Evolutionary conservation across 2,113 vertebrate genomes (phyloP).

Genomic region (Protobothrops flavoviridis): DNA sequence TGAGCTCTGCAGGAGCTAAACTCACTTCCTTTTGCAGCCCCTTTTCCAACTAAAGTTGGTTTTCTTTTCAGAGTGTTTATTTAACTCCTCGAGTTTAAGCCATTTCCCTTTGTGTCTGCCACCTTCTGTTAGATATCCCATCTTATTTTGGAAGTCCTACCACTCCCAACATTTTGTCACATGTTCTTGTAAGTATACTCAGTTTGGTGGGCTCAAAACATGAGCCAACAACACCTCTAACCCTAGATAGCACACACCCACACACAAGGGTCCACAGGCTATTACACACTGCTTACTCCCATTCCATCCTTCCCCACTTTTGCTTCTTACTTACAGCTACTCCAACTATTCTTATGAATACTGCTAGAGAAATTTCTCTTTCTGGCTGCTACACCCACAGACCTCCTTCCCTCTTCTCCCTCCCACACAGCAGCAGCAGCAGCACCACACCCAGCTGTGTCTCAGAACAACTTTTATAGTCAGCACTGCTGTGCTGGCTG

Average conservation of each 20-base stretch:
- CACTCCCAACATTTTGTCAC: background rate
- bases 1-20: background rate
- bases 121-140: background rate
- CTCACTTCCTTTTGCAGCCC: background rate
- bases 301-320: background rate
- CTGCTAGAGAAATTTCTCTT: background rate
- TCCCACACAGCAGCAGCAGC: background rate
- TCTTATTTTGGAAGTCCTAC: no score
- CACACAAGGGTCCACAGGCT: background rate
- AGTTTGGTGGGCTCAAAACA: background rate
- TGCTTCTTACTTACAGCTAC: background rate
- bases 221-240: background rate
- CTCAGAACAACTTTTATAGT: background rate
- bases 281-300: background rate
- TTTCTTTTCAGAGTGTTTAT: background rate
- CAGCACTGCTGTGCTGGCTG: background rate
- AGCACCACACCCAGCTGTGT: background rate
- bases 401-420: background rate
- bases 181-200: background rate
- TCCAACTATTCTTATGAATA: no score
- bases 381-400: background rate
- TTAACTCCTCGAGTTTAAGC: background rate
- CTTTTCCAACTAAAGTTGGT: background rate
- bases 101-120: background rate
- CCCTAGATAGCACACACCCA: background rate